These are phyloP conservation scores for Trichechus manatus DNA, from an alignment of 2,113 vertebrate genomes.

Conservation along the genomic window DNA sequence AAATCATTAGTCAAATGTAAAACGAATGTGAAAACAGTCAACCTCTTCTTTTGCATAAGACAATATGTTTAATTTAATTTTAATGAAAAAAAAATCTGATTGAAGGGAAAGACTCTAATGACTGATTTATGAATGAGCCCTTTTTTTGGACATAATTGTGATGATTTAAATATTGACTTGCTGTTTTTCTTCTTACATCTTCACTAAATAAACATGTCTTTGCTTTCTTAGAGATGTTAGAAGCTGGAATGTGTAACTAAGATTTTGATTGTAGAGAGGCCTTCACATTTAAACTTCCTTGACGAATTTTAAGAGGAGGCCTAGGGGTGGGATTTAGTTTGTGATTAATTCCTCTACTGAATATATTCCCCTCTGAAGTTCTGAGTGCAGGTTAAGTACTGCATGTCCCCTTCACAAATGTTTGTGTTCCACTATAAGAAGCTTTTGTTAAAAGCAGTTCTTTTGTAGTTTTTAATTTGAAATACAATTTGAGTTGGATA, in stretches of 20 bases:
- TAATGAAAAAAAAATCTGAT: neutral
- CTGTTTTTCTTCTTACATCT: slow-evolving; percentile 2
- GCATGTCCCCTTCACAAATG: neutral
- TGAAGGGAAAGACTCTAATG: neutral
- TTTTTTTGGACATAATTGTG: neutral
- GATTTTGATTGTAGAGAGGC: neutral
- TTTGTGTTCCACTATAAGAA: slow-evolving; percentile 35
- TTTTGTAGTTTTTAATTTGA: slow-evolving; percentile 68
- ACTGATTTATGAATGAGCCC: slow-evolving; percentile 7
- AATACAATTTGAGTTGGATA: slow-evolving; percentile 43
- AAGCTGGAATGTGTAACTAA: neutral
- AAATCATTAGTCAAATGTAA: neutral
- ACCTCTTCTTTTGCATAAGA: neutral
- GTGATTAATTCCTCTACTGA: slow-evolving; percentile 23
- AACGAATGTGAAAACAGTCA: neutral
- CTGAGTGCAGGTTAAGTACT: neutral
- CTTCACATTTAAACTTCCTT: slow-evolving; percentile 11
- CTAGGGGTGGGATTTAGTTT: slow-evolving; percentile 22
- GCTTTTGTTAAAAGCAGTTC: slow-evolving; percentile 60
- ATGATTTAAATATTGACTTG: slow-evolving; percentile 19
- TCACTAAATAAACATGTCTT: neutral
- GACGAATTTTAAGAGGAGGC: neutral
- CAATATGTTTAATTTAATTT: slow-evolving; percentile 28
- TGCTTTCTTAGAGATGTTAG: neutral
- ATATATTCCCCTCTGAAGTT: slow-evolving; percentile 1